Percentiles rank a stretch among this genome's conserved stretches.
These are phyloP conservation scores for Aethes cnicana DNA, from an alignment of 2,888 invertebrate genomes.

Conservation along the genomic window DNA sequence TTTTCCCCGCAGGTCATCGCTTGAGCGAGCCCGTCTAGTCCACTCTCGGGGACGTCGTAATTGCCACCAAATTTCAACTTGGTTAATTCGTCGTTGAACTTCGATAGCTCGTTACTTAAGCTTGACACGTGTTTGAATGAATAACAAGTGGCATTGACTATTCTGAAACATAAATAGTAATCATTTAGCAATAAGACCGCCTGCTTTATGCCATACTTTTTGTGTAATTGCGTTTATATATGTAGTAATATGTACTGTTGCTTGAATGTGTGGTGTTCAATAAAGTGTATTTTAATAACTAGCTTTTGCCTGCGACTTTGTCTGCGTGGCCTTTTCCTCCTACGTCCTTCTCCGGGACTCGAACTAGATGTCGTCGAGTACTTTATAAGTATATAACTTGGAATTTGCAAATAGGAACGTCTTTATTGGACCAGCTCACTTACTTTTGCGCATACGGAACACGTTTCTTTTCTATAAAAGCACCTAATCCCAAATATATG, in stretches of 20 bases:
- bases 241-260: too few species aligned
- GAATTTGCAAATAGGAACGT: too few species aligned
- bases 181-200: too few species aligned
- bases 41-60: constrained; percentile 15
- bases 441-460: constrained; percentile 13
- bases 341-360: too few species aligned
- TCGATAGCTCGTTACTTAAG: background rate
- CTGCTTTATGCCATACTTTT: too few species aligned
- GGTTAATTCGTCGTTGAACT: background rate
- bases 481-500: constrained; percentile 17
- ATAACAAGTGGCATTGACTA: background rate
- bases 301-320: background rate
- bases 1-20: constrained; percentile 14
- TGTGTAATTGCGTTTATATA: too few species aligned
- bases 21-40: constrained; percentile 20
- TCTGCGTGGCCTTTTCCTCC: background rate
- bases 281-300: background rate
- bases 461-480: constrained; percentile 16
- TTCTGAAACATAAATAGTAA: constrained; percentile 15
- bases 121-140: constrained; percentile 16
- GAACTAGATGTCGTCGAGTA: too few species aligned
- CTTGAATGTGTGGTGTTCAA: too few species aligned
- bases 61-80: background rate
- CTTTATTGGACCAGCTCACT: too few species aligned
- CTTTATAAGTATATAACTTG: too few species aligned